Base-by-base conservation (phyloP, 1,140 invertebrate species). In the Bombus cullumanus region DNA sequence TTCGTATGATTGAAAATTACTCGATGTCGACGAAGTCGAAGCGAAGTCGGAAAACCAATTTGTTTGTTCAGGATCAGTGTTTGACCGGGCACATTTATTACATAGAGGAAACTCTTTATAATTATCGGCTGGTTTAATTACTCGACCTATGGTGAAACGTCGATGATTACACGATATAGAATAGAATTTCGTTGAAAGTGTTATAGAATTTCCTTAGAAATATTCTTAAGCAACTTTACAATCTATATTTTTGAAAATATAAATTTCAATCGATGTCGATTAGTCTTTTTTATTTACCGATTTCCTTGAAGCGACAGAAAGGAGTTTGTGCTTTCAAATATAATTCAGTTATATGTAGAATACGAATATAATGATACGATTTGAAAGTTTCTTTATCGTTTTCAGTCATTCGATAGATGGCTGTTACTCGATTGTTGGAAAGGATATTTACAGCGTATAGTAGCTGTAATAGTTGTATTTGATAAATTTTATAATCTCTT, bases 1-100 rank as follows among this genome's bases (percentile, higher is more conserved):
- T 59, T 53, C 43, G 28, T 83, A 83, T 15, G 74, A 83, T 83
- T 83, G 74, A 83, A 78, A 83, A 78, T 83, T 78, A 83, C 22
- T 69, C 18, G 12, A 77, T 31, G 64, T 31, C 47, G 41, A 78
- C 43, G 37, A n/a, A 37, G 15, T 69, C 53, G 74, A 78, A 43
- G 74, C 66, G 62, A 57, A 43, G 47, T 39, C 37, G 62, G 74
- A 13, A 83, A 78, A 78, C 37, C 82, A 78, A 69, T 83, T 78
- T 83, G 43, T 83, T 78, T 82, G 81, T 75, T 74, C 74, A 28
- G 82, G 72, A 78, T 78, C 74, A 34, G 64, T 83, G 82, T 83
- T 78, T 34, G 64, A 78, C 47, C 64, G 74, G 57, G 43, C 47
- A 59, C 43, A 59, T 83, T 83, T 83, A 77, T 83, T 77, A 71